Evolutionary conservation across 2,113 vertebrate genomes (phyloP).

Genomic region (Orthonyx spaldingii): DNA sequence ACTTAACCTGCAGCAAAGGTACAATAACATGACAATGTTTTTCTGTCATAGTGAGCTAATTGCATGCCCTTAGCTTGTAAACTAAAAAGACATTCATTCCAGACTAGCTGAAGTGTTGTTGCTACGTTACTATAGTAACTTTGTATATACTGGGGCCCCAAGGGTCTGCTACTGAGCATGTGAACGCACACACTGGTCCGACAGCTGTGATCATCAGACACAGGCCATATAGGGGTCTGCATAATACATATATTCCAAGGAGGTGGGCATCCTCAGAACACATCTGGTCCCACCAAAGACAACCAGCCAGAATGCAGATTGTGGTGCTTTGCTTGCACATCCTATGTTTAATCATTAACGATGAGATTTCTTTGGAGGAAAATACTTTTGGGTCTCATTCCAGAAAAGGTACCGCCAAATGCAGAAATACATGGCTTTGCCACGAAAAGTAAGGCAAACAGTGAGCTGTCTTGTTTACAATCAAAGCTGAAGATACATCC

Average conservation of each 20-base stretch:
- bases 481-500: not conserved
- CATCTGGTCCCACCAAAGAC: not conserved
- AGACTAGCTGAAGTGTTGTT: not conserved
- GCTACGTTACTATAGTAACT: not conserved
- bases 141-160: not conserved
- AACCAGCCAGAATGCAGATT: not conserved
- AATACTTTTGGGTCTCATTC: not conserved
- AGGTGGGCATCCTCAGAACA: not conserved
- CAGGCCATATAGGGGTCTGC: not conserved
- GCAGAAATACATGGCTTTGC: not conserved
- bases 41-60: not conserved
- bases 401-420: not conserved
- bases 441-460: not conserved
- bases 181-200: not conserved
- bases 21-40: not conserved
- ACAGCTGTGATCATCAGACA: not conserved
- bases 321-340: not conserved
- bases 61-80: not conserved
- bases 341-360: not conserved
- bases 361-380: not conserved
- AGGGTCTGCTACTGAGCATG: not conserved
- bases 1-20: not conserved
- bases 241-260: not conserved
- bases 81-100: not conserved
- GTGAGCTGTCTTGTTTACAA: not conserved